Conservation (phyloP, 2,888 invertebrate species). For the Dexiosoma caninum region DNA sequence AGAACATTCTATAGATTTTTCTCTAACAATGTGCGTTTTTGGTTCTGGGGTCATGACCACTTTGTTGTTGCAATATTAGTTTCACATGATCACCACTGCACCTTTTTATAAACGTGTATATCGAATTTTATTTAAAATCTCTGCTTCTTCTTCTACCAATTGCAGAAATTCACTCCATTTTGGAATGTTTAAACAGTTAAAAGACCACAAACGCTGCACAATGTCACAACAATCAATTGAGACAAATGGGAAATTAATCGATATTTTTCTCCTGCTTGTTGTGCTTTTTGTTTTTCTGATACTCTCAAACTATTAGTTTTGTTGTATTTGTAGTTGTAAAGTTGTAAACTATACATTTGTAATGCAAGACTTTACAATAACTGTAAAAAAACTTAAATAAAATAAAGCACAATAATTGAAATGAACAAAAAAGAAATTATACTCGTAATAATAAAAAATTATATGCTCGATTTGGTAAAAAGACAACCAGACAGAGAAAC, state of each 20-base stretch:
- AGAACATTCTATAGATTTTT: background rate
- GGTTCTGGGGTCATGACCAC: slow-evolving; percentile 49
- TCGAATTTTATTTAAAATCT: background rate
- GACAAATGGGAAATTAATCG: slow-evolving; percentile 63
- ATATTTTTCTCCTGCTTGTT: slow-evolving; percentile 14
- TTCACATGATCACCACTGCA: slow-evolving; percentile 53
- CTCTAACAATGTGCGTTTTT: background rate
- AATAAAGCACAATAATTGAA: slow-evolving; percentile 21
- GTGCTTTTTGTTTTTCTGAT: too few relatives aligned
- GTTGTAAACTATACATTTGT: slow-evolving; percentile 32
- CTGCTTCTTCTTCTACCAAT: background rate
- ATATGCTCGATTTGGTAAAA: slow-evolving; percentile 59
- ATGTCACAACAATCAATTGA: slow-evolving; percentile 54
- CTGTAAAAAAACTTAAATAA: slow-evolving; percentile 2
- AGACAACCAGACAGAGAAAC: background rate
- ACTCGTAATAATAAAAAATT: slow-evolving; percentile 40
- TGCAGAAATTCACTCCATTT: background rate
- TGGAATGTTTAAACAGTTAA: slow-evolving; percentile 14
- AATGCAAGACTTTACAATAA: slow-evolving; percentile 23
- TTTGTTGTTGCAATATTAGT: slow-evolving; percentile 27
- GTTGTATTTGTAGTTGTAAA: slow-evolving; percentile 22
- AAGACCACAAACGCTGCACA: slow-evolving; percentile 29
- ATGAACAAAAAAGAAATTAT: slow-evolving; percentile 4
- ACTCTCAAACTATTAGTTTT: background rate
- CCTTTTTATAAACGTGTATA: slow-evolving; percentile 26